Conservation (phyloP, 2,888 invertebrate genomes). For the Antheraea assamensis region DNA sequence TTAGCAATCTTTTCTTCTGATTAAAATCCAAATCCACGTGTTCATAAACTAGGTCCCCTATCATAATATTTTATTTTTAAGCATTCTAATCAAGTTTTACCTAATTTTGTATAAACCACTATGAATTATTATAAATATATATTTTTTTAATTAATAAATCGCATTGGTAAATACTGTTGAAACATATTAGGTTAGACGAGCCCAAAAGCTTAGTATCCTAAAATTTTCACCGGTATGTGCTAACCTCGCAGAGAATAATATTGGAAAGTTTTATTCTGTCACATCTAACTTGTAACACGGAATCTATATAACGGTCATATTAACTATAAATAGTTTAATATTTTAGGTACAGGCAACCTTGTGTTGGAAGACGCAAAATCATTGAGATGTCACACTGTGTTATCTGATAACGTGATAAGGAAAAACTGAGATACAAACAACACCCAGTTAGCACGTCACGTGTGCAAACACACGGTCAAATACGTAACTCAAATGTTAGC, state of each 20-base stretch:
- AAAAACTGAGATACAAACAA: slow-evolving; percentile 37
- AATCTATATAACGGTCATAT: not conserved
- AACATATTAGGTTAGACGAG: not conserved
- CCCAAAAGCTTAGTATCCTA: not conserved
- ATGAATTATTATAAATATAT: not conserved
- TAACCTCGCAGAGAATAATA: not conserved
- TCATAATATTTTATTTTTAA: too few species aligned
- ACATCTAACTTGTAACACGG: not conserved
- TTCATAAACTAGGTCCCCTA: too few species aligned
- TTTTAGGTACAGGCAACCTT: slow-evolving; percentile 32
- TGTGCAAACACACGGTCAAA: not conserved
- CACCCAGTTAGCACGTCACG: not conserved
- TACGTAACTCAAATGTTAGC: not conserved
- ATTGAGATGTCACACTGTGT: slow-evolving; percentile 49
- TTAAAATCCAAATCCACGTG: not conserved
- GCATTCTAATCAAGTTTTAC: too few species aligned
- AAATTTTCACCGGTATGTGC: not conserved
- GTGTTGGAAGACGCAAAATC: slow-evolving; percentile 41
- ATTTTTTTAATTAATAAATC: not conserved
- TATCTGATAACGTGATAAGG: slow-evolving; percentile 50
- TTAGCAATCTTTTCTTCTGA: not conserved
- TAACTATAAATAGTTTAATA: not conserved
- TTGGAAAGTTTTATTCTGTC: not conserved
- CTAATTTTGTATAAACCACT: too few species aligned
- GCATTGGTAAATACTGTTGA: not conserved